These are phyloP conservation scores for Trachymyrmex septentrionalis DNA, from an alignment of 1,140 invertebrate species.

Conservation along the genomic window DNA sequence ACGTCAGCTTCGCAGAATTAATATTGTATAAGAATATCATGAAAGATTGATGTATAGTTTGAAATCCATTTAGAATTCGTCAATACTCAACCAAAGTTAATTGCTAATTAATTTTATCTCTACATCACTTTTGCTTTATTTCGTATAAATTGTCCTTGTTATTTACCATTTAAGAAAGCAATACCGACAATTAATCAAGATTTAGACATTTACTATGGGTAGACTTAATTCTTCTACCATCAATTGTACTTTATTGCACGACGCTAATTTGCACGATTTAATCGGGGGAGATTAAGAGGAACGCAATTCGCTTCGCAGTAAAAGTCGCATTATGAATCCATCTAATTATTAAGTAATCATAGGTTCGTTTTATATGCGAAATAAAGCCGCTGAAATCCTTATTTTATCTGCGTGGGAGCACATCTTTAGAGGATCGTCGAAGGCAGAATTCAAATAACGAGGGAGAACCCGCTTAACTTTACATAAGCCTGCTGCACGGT, in stretches of 20 bases:
- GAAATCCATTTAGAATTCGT: not conserved
- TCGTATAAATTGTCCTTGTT: not conserved
- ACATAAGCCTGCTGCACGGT: constrained; percentile 24
- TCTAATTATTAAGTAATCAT: constrained; percentile 28
- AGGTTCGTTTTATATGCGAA: constrained; percentile 45
- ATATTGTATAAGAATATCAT: not conserved
- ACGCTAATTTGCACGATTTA: not conserved
- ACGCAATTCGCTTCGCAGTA: constrained; percentile 13
- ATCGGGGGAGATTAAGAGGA: not conserved
- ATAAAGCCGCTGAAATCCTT: constrained; percentile 17
- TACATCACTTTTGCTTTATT: not conserved
- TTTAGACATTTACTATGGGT: not conserved
- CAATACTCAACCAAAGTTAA: not conserved
- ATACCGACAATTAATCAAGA: constrained; percentile 22
- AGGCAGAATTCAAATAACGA: constrained; percentile 6
- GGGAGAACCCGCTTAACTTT: constrained; percentile 25
- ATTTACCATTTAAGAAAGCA: not conserved
- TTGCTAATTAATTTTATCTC: not conserved
- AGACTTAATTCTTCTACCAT: constrained; percentile 9
- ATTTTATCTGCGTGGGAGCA: not conserved
- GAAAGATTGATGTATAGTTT: not conserved
- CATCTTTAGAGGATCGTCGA: constrained; percentile 9
- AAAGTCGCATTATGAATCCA: constrained; percentile 34
- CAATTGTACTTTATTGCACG: not conserved
- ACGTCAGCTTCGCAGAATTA: too few species aligned